phyloP scores from a whole-genome alignment of 2,113 vertebrate species.

The Lamprologus lemairii region DNA sequence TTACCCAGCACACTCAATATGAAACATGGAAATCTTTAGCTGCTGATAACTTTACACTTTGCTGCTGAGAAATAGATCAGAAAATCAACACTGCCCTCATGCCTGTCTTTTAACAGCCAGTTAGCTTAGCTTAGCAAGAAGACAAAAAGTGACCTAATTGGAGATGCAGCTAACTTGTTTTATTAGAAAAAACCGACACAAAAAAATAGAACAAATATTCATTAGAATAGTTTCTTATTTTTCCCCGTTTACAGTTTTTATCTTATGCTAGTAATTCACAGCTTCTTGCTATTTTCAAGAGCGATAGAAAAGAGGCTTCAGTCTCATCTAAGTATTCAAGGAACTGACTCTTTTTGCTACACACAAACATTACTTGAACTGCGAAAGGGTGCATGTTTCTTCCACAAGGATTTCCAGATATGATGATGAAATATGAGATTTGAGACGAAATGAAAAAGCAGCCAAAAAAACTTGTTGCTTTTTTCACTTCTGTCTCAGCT shows the following conservation, averaged over 20 bases:
- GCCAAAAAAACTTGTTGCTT: not conserved
- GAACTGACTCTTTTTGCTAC: not conserved
- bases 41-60: not conserved
- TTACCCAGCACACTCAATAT: accelerated
- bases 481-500: not conserved
- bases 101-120: not conserved
- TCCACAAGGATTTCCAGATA: not conserved
- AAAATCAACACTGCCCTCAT: not conserved
- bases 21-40: not conserved
- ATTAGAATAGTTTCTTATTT: not conserved
- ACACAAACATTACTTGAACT: not conserved
- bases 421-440: not conserved
- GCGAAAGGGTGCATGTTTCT: not conserved
- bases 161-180: not conserved
- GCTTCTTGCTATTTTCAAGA: not conserved
- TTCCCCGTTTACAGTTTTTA: not conserved
- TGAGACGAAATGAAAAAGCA: not conserved
- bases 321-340: not conserved
- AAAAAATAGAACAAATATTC: not conserved
- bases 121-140: not conserved
- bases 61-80: not conserved
- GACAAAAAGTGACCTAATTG: accelerated
- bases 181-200: not conserved
- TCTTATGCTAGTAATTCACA: not conserved
- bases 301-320: not conserved